Base-by-base conservation (phyloP, 2,113 vertebrate species). In the Cynoglossus semilaevis region DNA sequence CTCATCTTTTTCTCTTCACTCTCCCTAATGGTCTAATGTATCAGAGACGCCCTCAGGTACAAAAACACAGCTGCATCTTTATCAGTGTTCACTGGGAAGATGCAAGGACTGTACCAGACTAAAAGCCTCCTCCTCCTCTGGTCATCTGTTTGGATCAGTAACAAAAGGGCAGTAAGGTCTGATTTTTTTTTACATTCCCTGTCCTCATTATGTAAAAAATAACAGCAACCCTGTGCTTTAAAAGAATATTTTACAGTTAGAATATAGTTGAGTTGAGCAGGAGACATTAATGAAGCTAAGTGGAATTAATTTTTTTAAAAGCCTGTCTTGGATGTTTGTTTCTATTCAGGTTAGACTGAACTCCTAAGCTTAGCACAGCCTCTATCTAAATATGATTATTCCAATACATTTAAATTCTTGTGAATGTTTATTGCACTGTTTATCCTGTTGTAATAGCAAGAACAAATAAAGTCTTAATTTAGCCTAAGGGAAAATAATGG, bases 31-130 rank as follows among this genome's bases (percentile, higher is more conserved):
- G 67, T 71, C 68, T 76, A 77, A 80, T 81, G 67, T 63, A 74
- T 51, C 22, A 10, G 41, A 50, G 54, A 57, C 38, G 73, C 60
- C 72, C 74, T 61, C 69, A 56, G 73, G 74, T 81, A 70, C 72
- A 52, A 16, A 1, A 56, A 69, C 58, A 69, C 70, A 65, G 66
- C 68, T 76, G 72, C 63, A 54, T 71, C 77, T 71, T 84, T 76
- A 80, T 76, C 75, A 77, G 82, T 81, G 82, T 56, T 37, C 15
- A 35, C 67, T 8, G 10, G 56, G 74, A 82, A 72, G 83, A 78
- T 12, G 38, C 77, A 72, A 84, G 59, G 18, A 76, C 81, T 82
- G 68, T 58, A 63, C 66, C 44, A 29, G 64, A 55, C 48, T 70
- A 46, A 60, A 55, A 77, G 75, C 18, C 37, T 19, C 5, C 19